Evolutionary conservation across 2,113 vertebrate genomes (phyloP), one percentile per base, ranked within the genome.

Genomic region (Actinemys pallida): DNA sequence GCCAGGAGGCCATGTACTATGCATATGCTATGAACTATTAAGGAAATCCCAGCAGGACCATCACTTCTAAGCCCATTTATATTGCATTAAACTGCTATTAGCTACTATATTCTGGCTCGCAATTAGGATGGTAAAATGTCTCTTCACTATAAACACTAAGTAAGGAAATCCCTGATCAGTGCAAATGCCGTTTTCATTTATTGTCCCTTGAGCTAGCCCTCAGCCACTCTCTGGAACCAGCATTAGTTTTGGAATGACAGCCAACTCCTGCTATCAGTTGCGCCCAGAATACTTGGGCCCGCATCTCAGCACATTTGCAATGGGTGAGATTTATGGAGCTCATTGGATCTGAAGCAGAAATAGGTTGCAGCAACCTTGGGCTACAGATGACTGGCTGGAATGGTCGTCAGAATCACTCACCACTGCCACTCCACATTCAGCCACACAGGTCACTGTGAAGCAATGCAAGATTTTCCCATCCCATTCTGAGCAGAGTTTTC

Each of bases 41-140:
- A 93, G 90, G 95, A 97, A 96, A 96, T 92, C 96, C 93, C 94
- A 93, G 91, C 90, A 95, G 96, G 85, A 76, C 69, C 69, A 92
- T 81, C 3, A 13, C 95, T 96, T 95, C 97, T 97, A 97, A 98
- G 95, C 81, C 92, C 93, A 97, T 98, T 94, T 95, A 97, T 96
- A 97, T 97, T 96, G 92, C 95, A 97, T 96, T 96, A 94, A 92
- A 82, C 83, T 95, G 91, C 93, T 97, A 97, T 93, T 96, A 96
- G 95, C 93, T 86, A 82, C 91, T 92, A 47, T 83, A 65, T 93
- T 94, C 91, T 94, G 90, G 86, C 25, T 96, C 86, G 86, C 93
- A 96, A 98, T 97, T 95, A 97, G 91, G 91, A 95, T 69, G 90
- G 94, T 81, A 81, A 94, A 97, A 93, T 83, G 81, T 42, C 83